Evolutionary conservation across 2,113 vertebrate genomes (phyloP).

Genomic region (Gorsachius goisagi): DNA sequence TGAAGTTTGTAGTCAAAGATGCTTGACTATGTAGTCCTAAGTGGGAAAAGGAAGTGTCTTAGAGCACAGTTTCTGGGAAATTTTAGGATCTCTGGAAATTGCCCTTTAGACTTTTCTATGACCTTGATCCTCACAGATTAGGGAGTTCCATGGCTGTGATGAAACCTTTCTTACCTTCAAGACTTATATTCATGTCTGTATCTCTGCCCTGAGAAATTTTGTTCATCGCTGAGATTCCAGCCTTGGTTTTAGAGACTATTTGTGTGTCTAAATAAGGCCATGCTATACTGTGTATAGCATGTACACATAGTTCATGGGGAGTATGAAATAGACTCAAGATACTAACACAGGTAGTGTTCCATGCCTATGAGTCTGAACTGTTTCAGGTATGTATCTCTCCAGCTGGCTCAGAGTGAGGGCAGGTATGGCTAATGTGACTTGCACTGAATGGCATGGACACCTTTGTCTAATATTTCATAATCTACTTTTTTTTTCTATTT

Average conservation of each 20-base stretch:
- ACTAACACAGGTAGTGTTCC: background rate
- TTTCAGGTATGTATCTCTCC: background rate
- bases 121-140: background rate
- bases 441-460: background rate
- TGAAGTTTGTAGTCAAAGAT: background rate
- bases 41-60: background rate
- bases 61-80: background rate
- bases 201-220: background rate
- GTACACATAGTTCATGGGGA: background rate
- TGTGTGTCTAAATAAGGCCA: rapidly evolving
- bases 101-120: background rate
- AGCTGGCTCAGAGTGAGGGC: background rate
- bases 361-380: background rate
- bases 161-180: background rate
- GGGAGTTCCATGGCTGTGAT: background rate
- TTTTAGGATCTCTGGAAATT: background rate
- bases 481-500: background rate
- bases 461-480: background rate
- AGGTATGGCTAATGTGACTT: background rate
- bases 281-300: background rate
- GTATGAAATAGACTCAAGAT: background rate
- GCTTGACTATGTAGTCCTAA: background rate
- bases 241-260: background rate
- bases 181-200: background rate
- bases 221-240: background rate